phyloP scores from a whole-genome alignment of 1,140 invertebrate species.

The Gonatopus flavifemur region DNA sequence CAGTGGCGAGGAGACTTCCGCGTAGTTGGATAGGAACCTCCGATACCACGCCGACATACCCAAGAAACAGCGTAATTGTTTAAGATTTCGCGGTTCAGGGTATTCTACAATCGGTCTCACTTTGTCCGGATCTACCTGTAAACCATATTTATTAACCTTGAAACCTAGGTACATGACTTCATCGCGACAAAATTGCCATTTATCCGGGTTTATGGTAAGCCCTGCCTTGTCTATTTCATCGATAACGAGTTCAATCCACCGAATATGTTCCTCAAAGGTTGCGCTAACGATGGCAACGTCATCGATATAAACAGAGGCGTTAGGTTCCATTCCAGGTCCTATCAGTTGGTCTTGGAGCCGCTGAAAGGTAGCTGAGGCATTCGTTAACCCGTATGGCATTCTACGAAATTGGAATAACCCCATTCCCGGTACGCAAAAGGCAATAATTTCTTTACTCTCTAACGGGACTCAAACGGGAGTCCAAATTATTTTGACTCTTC shows the following conservation, averaged over 20 bases:
- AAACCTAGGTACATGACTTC: slow-evolving; percentile 35
- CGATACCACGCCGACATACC: too few relatives aligned
- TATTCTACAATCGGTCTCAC: slow-evolving; percentile 29
- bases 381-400: not conserved
- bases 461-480: too few relatives aligned
- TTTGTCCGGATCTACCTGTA: slow-evolving; percentile 32
- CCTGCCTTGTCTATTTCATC: slow-evolving; percentile 2
- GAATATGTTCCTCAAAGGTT: slow-evolving; percentile 26
- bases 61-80: slow-evolving; percentile 27
- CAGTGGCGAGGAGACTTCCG: too few relatives aligned
- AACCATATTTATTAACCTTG: slow-evolving; percentile 25
- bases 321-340: too few relatives aligned
- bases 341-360: slow-evolving; percentile 3
- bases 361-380: not conserved
- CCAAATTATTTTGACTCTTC: too few relatives aligned
- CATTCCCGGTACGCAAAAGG: not conserved
- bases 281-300: slow-evolving; percentile 28
- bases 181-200: slow-evolving; percentile 24
- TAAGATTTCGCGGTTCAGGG: slow-evolving; percentile 24
- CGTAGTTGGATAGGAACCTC: too few relatives aligned
- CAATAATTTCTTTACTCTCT: not conserved
- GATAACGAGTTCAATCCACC: slow-evolving; percentile 19
- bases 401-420: not conserved
- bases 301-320: slow-evolving; percentile 32
- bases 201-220: slow-evolving; percentile 27